Evolutionary conservation across 2,888 invertebrate genomes (phyloP), one percentile per base, ranked within the genome.

Genomic region (Caenorhabditis sp.): DNA sequence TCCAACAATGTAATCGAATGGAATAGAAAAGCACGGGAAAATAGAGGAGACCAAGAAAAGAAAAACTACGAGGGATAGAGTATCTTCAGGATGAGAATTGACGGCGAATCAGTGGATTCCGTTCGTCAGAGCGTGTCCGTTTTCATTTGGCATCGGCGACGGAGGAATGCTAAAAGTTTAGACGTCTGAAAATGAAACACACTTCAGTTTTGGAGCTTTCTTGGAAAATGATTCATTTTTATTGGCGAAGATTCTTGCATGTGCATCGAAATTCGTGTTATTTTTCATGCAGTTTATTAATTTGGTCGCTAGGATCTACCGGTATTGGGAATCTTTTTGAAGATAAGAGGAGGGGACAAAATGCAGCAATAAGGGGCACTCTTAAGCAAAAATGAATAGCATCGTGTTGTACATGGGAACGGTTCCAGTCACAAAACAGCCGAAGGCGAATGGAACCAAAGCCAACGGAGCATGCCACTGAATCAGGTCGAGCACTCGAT

Each of bases 151-250:
- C 1, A 35, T 32, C 39, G 65, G 45, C 37, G 41, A 32, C 7
- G 66, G 68, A 15, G 56, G 68, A 68, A 68, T 41, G 68, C 68
- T 68, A 68, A 68, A 68, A 68, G 27, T 58, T 58, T 37, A 68
- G 68, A 27, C 68, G 68, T 68, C 68, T 68, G 68, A 30, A 68
- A 68, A 58, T 11, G 46, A 20, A 13, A 20, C 46, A 26, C 20
- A 48, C 46, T n/a, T 8, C 17, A 17, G 27, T n/a, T 27, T 17
- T 8, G 2, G 15, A 15, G 20, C 13, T n/a, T 50, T 35, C 3
- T 22, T 20, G 17, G 20, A 37, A 55, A 8, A 20, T 52, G 52
- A 52, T 52, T 52, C 32, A 20, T 13, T 52, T 37, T 41, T 58
- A 27, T 43, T 56, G 56, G 41, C 27, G 58, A 43, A 58, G 43